Conservation (phyloP, 1,140 invertebrate species). For the Cryptotermes secundus region DNA sequence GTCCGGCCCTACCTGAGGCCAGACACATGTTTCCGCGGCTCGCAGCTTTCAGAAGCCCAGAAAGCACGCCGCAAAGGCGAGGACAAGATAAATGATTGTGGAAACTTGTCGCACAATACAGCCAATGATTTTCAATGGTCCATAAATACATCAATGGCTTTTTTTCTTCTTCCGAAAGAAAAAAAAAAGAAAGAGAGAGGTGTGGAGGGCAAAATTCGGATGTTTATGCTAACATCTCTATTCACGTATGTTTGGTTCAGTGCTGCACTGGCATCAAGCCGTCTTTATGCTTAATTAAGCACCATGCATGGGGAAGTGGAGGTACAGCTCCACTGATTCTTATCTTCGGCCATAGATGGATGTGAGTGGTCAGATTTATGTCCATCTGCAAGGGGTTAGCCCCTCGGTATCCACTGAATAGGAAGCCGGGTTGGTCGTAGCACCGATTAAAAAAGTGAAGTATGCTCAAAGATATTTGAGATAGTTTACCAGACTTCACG, state of each 20-base stretch:
- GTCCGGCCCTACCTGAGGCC: not conserved
- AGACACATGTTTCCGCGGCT: not conserved
- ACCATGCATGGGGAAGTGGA: no score
- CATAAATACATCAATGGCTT: conserved; percentile 30
- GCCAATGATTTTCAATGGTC: conserved; percentile 32
- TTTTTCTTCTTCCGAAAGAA: not conserved
- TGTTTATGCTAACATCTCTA: conserved; percentile 31
- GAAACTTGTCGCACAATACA: conserved; percentile 19
- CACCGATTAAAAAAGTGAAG: no score
- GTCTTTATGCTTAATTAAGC: no score
- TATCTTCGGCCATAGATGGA: no score
- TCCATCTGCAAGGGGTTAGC: no score
- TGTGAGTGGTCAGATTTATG: no score
- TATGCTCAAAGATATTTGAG: no score
- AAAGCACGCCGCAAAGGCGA: not conserved
- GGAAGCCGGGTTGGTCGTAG: no score
- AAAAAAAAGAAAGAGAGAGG: conserved; percentile 9
- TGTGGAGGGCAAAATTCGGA: conserved; percentile 30
- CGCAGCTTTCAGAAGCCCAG: not conserved
- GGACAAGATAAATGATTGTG: conserved; percentile 26
- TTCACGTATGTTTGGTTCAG: not conserved
- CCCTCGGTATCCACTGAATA: no score
- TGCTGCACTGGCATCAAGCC: not conserved
- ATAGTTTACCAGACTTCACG: no score
- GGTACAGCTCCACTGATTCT: no score